phyloP scores from a whole-genome alignment of 2,113 vertebrate genomes.

The Grallaria varia region DNA sequence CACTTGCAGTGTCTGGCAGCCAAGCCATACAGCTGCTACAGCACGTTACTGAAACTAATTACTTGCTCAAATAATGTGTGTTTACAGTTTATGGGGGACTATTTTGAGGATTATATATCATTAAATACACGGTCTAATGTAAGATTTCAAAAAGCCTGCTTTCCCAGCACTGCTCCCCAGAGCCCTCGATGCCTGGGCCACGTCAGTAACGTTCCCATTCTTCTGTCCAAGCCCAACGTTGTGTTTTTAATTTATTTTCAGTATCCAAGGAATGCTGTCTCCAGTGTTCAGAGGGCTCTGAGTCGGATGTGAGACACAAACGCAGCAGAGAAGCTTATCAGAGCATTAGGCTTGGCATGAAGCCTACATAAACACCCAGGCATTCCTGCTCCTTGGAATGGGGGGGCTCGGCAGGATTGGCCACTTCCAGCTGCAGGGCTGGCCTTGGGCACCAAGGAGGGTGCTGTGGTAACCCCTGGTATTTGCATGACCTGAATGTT shows the following conservation, averaged over 20 bases:
- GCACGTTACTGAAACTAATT: conserved; percentile 37
- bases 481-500: conserved; percentile 10
- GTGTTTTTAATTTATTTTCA: conserved; percentile 86
- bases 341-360: conserved; percentile 59
- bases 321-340: conserved; percentile 77
- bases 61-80: neutral
- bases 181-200: conserved; percentile 34
- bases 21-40: conserved; percentile 1
- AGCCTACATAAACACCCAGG: conserved; percentile 64
- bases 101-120: conserved; percentile 23
- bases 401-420: neutral
- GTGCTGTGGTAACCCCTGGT: conserved; percentile 10
- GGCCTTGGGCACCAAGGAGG: conserved; percentile 27
- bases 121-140: neutral
- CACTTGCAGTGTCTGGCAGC: conserved; percentile 14
- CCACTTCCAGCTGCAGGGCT: neutral
- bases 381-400: conserved; percentile 32
- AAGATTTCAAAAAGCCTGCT: neutral
- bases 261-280: conserved; percentile 83
- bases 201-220: conserved; percentile 54
- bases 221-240: conserved; percentile 76
- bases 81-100: conserved; percentile 34
- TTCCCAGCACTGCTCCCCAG: conserved; percentile 49
- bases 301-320: conserved; percentile 74
- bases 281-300: conserved; percentile 75